phyloP scores from a whole-genome alignment of 1,140 invertebrate species.

The Cardiocondyla obscurior region DNA sequence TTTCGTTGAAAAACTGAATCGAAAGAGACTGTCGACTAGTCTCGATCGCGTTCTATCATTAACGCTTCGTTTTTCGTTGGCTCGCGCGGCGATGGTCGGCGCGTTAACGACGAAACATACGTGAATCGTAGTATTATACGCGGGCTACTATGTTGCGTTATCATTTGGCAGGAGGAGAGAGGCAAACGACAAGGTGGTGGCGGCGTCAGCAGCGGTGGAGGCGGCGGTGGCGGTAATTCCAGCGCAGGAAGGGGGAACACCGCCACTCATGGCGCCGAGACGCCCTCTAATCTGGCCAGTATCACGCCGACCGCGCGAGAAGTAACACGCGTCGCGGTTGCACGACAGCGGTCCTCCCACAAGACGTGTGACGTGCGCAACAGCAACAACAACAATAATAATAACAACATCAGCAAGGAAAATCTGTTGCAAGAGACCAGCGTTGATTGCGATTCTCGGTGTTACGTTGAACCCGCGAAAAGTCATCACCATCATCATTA shows the following conservation, averaged over 20 bases:
- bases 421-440: constrained; percentile 34
- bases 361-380: constrained; percentile 61
- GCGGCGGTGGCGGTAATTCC: constrained; percentile 61
- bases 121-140: constrained; percentile 50
- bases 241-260: constrained; percentile 71
- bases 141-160: constrained; percentile 69
- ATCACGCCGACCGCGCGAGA: constrained; percentile 82
- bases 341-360: constrained; percentile 44
- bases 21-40: not conserved
- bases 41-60: not conserved
- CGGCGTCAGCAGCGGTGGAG: constrained; percentile 17
- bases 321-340: constrained; percentile 70
- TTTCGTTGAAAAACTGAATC: not conserved
- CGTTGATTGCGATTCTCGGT: constrained; percentile 41
- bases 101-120: not conserved
- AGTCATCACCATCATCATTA: constrained; percentile 29
- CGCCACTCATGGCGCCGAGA: constrained; percentile 75
- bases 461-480: constrained; percentile 35
- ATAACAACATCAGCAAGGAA: constrained; percentile 58
- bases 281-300: constrained; percentile 81
- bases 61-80: not conserved
- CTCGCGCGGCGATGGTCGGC: constrained; percentile 13
- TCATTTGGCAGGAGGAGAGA: constrained; percentile 79
- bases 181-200: constrained; percentile 70
- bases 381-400: constrained; percentile 46